These are phyloP conservation scores for Probosciger aterrimus DNA, from an alignment of 2,113 vertebrate genomes.

Conservation along the genomic window DNA sequence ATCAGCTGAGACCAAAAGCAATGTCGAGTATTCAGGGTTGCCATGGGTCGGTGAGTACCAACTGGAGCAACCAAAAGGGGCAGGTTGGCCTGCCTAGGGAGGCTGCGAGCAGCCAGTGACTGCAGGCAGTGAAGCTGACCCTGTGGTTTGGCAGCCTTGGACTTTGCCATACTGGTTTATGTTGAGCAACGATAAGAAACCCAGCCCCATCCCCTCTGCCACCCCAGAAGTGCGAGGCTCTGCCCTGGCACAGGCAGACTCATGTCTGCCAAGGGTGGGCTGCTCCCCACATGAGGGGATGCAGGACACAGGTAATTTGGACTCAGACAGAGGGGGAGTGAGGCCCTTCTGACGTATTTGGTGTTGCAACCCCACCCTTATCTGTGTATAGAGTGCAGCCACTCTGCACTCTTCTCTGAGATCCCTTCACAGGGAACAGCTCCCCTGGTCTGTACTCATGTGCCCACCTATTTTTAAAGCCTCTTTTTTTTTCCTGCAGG, in stretches of 20 bases:
- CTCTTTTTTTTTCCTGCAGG: not conserved
- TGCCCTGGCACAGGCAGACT: not conserved
- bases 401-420: not conserved
- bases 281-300: rapidly evolving
- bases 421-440: not conserved
- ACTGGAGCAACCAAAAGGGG: rapidly evolving
- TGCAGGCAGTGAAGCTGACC: not conserved
- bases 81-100: not conserved
- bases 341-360: not conserved
- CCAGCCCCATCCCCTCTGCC: not conserved
- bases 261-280: not conserved
- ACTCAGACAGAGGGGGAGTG: not conserved
- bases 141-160: not conserved
- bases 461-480: not conserved
- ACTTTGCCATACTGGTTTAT: not conserved
- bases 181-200: not conserved
- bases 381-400: not conserved
- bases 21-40: not conserved
- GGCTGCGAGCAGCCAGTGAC: not conserved
- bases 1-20: not conserved
- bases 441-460: not conserved
- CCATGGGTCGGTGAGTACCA: rapidly evolving
- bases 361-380: conserved; percentile 24
- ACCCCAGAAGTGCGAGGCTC: rapidly evolving
- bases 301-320: not conserved